Percentiles rank a stretch among this genome's conserved stretches.
These are phyloP conservation scores for Brevimyrus niger DNA, from an alignment of 2,113 vertebrate genomes.

Conservation along the genomic window DNA sequence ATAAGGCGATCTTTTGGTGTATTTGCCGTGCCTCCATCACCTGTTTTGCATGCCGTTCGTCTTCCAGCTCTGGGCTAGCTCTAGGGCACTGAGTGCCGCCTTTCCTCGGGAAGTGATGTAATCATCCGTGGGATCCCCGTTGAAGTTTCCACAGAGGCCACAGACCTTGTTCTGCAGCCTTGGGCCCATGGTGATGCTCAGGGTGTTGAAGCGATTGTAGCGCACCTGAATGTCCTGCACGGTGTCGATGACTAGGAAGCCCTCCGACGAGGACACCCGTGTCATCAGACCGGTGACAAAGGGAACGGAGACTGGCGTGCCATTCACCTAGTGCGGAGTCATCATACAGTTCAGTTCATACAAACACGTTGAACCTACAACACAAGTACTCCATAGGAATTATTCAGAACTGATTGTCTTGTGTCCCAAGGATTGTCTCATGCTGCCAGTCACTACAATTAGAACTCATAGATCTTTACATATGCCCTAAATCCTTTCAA, in stretches of 20 bases:
- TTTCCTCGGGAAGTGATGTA: constrained; percentile 88
- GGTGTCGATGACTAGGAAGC: constrained; percentile 91
- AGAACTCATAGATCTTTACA: neutral
- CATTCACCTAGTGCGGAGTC: constrained; percentile 73
- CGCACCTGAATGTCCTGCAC: constrained; percentile 86
- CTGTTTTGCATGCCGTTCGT: constrained; percentile 98
- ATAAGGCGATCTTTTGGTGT: neutral
- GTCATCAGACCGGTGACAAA: constrained; percentile 89
- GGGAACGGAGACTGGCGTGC: constrained; percentile 82
- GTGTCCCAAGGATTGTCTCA: neutral
- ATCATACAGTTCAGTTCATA: neutral
- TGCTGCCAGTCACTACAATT: neutral
- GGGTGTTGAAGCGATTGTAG: constrained; percentile 90
- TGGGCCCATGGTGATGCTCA: constrained; percentile 84
- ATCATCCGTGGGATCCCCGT: constrained; percentile 83
- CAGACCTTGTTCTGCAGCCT: constrained; percentile 97
- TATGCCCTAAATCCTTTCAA: neutral
- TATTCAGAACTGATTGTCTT: neutral
- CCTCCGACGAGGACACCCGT: constrained; percentile 85
- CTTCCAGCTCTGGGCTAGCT: constrained; percentile 97
- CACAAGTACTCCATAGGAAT: neutral
- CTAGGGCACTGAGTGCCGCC: constrained; percentile 78
- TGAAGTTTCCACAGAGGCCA: constrained; percentile 95
- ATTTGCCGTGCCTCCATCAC: constrained; percentile 47
- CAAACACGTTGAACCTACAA: neutral